These are phyloP conservation scores for Anolis sagrei DNA, from an alignment of 2,113 vertebrate species.

Conservation along the genomic window DNA sequence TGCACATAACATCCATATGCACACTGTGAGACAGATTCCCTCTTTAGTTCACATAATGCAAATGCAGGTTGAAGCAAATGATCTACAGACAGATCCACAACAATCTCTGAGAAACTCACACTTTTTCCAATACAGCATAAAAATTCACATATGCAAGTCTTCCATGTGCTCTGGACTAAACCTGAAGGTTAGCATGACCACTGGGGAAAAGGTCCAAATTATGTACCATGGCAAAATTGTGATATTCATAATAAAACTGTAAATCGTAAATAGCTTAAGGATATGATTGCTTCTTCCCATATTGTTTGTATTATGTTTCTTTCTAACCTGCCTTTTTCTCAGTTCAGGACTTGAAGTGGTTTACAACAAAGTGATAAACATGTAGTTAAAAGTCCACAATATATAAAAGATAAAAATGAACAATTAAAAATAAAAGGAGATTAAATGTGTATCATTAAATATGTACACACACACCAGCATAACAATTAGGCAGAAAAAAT, in stretches of 20 bases:
- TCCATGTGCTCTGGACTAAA: background rate
- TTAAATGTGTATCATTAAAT: too few species aligned
- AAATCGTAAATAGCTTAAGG: too few species aligned
- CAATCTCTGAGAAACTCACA: background rate
- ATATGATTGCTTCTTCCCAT: too few species aligned
- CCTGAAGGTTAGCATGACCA: background rate
- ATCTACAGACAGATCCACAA: too few species aligned
- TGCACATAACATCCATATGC: too few species aligned
- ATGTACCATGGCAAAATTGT: background rate
- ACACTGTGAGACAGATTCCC: background rate
- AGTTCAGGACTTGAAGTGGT: background rate
- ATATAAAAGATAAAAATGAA: too few species aligned
- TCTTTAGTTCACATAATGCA: background rate
- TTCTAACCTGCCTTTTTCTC: background rate
- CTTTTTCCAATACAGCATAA: background rate
- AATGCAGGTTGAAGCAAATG: background rate
- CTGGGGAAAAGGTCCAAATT: background rate
- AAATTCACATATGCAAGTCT: background rate
- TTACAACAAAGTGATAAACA: background rate
- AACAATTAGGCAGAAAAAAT: too few species aligned
- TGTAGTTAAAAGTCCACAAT: background rate
- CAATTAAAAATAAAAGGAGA: too few species aligned
- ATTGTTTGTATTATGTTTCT: too few species aligned
- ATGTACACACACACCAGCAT: too few species aligned
- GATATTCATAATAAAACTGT: background rate